Evolutionary conservation across 2,797 vertebrate genomes (phyloP).

Genomic region (Chromobotia macracanthus): DNA sequence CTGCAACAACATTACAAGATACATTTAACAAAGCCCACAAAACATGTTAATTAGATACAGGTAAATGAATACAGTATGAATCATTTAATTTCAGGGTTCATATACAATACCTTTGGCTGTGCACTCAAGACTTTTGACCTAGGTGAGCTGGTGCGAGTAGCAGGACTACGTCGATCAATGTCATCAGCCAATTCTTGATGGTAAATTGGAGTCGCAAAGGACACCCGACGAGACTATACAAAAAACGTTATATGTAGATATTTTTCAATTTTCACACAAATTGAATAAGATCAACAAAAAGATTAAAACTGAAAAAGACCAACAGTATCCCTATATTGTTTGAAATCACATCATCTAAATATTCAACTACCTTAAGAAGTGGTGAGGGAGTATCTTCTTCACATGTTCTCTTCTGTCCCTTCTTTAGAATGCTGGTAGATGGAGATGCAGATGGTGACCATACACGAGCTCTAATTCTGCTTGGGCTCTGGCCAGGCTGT

Average conservation of each 20-base stretch:
- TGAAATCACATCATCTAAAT: neutral
- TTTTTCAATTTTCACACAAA: too few species aligned
- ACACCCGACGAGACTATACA: slow-evolving; percentile 88
- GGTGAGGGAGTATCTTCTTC: slow-evolving; percentile 88
- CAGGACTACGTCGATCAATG: slow-evolving; percentile 91
- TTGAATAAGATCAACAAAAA: too few species aligned
- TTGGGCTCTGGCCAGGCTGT: slow-evolving; percentile 81
- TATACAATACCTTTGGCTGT: slow-evolving; percentile 73
- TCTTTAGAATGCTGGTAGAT: slow-evolving; percentile 94
- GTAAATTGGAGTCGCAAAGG: slow-evolving; percentile 95
- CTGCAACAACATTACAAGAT: slow-evolving; percentile 72
- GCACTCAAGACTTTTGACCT: slow-evolving; percentile 71
- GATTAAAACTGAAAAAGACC: too few species aligned
- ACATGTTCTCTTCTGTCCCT: slow-evolving; percentile 84
- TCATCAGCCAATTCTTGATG: slow-evolving; percentile 93
- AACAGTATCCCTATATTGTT: too few species aligned
- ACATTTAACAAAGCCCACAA: neutral
- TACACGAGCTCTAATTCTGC: slow-evolving; percentile 68
- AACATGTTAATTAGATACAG: neutral
- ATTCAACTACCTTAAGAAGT: slow-evolving; percentile 83
- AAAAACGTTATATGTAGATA: neutral
- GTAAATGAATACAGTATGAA: neutral
- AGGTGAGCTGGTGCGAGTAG: slow-evolving; percentile 84
- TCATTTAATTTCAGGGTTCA: neutral
- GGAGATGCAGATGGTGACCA: slow-evolving; percentile 97